These are phyloP conservation scores for Slavum lentiscoides DNA, from an alignment of 2,888 invertebrate genomes.

Conservation along the genomic window DNA sequence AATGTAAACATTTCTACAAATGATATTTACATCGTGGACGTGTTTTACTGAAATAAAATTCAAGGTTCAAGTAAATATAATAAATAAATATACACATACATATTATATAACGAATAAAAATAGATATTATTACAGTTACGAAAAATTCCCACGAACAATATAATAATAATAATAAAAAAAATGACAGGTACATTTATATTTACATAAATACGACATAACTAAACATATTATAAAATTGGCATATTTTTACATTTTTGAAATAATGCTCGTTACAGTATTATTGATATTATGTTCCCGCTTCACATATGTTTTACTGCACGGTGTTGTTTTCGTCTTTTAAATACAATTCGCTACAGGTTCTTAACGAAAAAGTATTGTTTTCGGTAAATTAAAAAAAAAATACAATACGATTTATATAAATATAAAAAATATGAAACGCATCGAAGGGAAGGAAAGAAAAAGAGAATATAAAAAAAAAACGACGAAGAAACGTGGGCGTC, in stretches of 20 bases:
- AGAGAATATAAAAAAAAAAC: no score
- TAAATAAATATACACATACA: neutral
- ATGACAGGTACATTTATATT: neutral
- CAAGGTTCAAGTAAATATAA: slow-evolving; percentile 3
- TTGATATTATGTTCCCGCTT: neutral
- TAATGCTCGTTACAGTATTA: slow-evolving; percentile 23
- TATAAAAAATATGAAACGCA: no score
- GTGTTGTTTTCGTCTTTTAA: neutral
- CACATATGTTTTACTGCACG: neutral
- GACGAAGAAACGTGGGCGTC: no score
- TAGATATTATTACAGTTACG: slow-evolving; percentile 2
- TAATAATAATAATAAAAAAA: neutral
- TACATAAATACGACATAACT: no score
- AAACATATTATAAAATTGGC: neutral
- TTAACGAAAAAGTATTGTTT: neutral
- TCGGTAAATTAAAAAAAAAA: no score
- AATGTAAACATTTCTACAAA: no score
- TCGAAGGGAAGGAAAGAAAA: no score
- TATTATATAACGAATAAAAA: slow-evolving; percentile 17
- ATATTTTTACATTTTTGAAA: slow-evolving; percentile 28
- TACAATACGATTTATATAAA: no score
- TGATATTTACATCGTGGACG: neutral
- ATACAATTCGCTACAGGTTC: neutral
- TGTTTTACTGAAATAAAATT: slow-evolving; percentile 26
- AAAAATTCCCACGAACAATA: slow-evolving; percentile 4